Evolutionary conservation across 2,113 vertebrate genomes (phyloP), one percentile per base, ranked within the genome.

Genomic region (Nipponia nippon): DNA sequence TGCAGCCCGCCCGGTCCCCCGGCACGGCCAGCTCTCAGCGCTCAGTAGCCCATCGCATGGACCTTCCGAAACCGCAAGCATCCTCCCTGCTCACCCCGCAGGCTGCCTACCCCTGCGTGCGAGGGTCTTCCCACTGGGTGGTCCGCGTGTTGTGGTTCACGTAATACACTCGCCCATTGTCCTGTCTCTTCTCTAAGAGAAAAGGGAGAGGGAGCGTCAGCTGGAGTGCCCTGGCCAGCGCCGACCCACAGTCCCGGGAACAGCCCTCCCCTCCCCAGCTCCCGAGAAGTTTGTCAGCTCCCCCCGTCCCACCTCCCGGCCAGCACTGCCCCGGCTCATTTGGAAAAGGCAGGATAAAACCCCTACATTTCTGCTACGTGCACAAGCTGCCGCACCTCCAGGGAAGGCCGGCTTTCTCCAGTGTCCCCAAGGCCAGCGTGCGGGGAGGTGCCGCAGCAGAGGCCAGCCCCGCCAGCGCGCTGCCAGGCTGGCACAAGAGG

Each of bases 141-240:
- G 99, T 99, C 66, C 99, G 98, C 0, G 99, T 99, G 98, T 99
- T 99, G 98, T 99, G 99, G 98, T 99, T 99, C 98, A 99, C 99
- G 94, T 99, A 99, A 98, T 99, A 99, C 90, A 99, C 99, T 88
- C 99, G 98, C 55, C 99, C 99, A 65, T 99, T 99, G 98, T 99
- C 99, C 98, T 99, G 99, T 40, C 99, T 99, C 97, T 99, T 99
- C 97, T 99, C 99, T 99, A 72, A 22, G 26, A 89, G 92, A 96
- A 87, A 62, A 90, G 38, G 61, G 75, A 96, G 38, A 95, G 69
- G 47, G 71, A 65, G 44, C 1, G 0, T 88, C 9, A 72, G 42
- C 76, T 26, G 79, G 72, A 49, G 80, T 3, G 1, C 26, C 50
- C 63, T 1, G 14, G 40, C 36, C 61, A 49, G 46, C 5, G 2